These are phyloP conservation scores for Tortrix viridana DNA, from an alignment of 2,888 invertebrate species.

Conservation along the genomic window DNA sequence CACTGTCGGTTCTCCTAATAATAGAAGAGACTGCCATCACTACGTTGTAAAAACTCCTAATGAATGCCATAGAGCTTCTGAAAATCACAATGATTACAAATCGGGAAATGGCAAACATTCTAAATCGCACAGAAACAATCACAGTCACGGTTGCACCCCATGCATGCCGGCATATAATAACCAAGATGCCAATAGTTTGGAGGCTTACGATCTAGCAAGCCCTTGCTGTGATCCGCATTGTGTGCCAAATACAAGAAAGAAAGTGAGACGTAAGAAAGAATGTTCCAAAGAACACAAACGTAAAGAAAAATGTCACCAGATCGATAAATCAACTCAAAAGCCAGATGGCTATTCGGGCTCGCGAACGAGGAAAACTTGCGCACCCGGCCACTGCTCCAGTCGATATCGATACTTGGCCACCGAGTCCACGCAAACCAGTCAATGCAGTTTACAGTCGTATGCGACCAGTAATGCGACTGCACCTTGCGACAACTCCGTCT, in stretches of 20 bases:
- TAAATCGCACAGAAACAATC: conserved; percentile 66
- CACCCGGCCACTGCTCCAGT: conserved; percentile 67
- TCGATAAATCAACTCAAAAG: conserved; percentile 76
- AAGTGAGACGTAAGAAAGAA: conserved; percentile 82
- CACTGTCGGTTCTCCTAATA: conserved; percentile 87
- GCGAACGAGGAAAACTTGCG: conserved; percentile 72
- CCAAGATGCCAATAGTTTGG: conserved; percentile 90
- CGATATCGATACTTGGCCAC: conserved; percentile 86
- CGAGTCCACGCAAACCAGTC: conserved; percentile 88
- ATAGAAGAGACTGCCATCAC: conserved; percentile 87
- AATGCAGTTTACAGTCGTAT: conserved; percentile 92
- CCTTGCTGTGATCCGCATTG: conserved; percentile 95
- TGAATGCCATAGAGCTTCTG: conserved; percentile 68
- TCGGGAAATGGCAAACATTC: conserved; percentile 63
- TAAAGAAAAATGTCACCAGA: conserved; percentile 84
- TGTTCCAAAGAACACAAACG: conserved; percentile 86
- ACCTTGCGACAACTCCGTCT: conserved; percentile 88
- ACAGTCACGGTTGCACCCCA: conserved; percentile 88
- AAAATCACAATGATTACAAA: conserved; percentile 55
- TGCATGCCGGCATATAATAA: conserved; percentile 87
- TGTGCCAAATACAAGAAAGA: conserved; percentile 86
- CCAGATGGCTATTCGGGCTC: conserved; percentile 76
- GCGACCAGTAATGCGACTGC: conserved; percentile 89
- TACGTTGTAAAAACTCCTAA: conserved; percentile 84
- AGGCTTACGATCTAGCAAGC: conserved; percentile 93